Evolutionary conservation across 2,797 vertebrate genomes (phyloP).

Genomic region (Sebastes itinus): DNA sequence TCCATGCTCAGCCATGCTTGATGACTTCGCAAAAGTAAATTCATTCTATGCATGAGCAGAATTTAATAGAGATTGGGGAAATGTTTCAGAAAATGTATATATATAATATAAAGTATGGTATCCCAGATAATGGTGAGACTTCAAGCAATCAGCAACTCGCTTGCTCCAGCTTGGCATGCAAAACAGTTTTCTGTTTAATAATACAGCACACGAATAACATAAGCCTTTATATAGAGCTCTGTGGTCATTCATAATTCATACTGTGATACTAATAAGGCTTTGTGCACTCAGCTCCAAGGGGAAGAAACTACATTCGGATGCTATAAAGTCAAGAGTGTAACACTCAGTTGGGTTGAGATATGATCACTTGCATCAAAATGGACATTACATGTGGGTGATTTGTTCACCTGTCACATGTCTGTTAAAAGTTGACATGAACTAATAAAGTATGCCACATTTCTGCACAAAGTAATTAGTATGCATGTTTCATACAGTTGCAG

Average conservation of each 20-base stretch:
- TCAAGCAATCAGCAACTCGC: conserved; percentile 33
- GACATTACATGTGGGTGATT: background rate
- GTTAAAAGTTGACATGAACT: background rate
- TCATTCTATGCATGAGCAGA: background rate
- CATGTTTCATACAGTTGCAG: background rate
- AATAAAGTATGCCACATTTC: background rate
- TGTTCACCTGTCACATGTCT: background rate
- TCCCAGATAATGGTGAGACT: conserved; percentile 19
- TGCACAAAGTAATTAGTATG: background rate
- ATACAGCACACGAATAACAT: conserved; percentile 60
- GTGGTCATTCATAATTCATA: conserved; percentile 73
- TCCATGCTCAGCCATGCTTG: background rate
- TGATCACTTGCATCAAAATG: conserved; percentile 8
- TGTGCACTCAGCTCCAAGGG: conserved; percentile 42
- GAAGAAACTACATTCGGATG: conserved; percentile 25
- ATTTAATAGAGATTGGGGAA: background rate
- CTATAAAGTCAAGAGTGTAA: conserved; percentile 40
- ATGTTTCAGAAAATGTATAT: background rate
- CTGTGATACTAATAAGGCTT: conserved; percentile 65
- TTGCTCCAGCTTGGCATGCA: conserved; percentile 41
- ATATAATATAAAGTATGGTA: background rate
- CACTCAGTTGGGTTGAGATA: conserved; percentile 5
- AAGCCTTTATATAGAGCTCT: conserved; percentile 60
- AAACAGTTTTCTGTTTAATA: conserved; percentile 67
- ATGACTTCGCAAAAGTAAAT: background rate